Conservation (phyloP, 2,113 vertebrate genomes). For the Telmatochromis sp. region DNA sequence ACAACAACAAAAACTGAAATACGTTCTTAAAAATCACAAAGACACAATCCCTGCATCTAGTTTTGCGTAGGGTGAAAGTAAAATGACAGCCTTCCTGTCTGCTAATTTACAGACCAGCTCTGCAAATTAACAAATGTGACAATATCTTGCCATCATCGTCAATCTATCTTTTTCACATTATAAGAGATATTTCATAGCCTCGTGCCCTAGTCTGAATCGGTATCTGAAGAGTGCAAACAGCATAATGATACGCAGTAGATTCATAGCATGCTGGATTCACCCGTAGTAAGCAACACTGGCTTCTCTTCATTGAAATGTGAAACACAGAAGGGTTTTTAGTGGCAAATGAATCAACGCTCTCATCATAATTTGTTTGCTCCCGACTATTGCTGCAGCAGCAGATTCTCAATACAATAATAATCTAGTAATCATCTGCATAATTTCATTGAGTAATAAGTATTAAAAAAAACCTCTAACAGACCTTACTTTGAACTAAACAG, state of each 20-base stretch:
- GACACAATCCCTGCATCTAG: background rate
- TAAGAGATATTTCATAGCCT: background rate
- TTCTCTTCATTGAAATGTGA: background rate
- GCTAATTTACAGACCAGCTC: background rate
- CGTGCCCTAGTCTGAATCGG: constrained; percentile 11
- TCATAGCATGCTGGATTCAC: constrained; percentile 24
- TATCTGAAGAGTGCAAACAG: constrained; percentile 11
- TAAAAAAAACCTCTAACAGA: background rate
- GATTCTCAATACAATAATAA: background rate
- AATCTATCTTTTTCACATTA: background rate
- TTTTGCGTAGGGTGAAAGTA: background rate
- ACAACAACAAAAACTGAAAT: background rate
- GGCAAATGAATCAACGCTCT: background rate
- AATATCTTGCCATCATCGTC: background rate
- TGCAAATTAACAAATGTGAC: background rate
- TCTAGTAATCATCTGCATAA: background rate
- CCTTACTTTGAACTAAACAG: constrained; percentile 47
- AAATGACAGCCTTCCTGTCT: constrained; percentile 14
- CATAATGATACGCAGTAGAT: constrained; percentile 49
- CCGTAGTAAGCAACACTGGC: background rate
- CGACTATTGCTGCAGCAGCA: background rate
- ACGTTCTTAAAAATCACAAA: background rate
- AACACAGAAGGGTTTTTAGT: background rate
- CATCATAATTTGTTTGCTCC: background rate
- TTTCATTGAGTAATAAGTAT: background rate